Evolutionary conservation across 2,888 invertebrate species (phyloP), one percentile per base, ranked within the genome.

Genomic region (Ptilodon capucinus): DNA sequence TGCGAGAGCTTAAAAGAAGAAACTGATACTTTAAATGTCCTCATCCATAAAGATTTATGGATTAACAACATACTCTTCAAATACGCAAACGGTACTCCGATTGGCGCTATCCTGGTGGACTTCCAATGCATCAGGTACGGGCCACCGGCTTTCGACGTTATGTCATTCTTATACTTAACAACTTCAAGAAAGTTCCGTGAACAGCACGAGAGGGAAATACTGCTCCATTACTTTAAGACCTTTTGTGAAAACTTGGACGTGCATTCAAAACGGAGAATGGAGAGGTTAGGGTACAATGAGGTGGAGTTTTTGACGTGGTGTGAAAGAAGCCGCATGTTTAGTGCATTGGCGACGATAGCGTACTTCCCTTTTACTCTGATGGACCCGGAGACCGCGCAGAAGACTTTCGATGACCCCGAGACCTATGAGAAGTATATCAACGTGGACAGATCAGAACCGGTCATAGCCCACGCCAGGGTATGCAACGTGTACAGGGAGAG

Each of bases 21-120:
- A 6, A 57, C 73, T 7, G 68, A 65, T 1, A 80, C 79, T 1
- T 49, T 88, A 0, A 90, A 90, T 42, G 79, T 84, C 0, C 48
- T 86, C 3, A 53, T 84, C 2, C 90, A 90, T 44, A 86, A 79
- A 41, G 90, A 90, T 43, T 46, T 89, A 19, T 90, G 90, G 90
- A 63, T 69, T 0, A 86, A 86, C 44, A 90, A 90, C 46, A 77
- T 90, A 1, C 74, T 90, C 73, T 90, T 84, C 41, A 77, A 75
- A 45, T 82, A 87, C 42, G 66, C 74, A 0, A 58, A 67, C 6
- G 70, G 66, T 1, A 56, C 50, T 0, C 86, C 86, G 0, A 60
- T 39, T 0, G 77, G 76, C 28, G 79, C 82, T 0, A 21, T 89
- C 1, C 51, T 90, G 0, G 64, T 90, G 1, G 89, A 90, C 57